These are phyloP conservation scores for Lampris megalopsis DNA, from an alignment of 2,113 vertebrate genomes.

Conservation along the genomic window DNA sequence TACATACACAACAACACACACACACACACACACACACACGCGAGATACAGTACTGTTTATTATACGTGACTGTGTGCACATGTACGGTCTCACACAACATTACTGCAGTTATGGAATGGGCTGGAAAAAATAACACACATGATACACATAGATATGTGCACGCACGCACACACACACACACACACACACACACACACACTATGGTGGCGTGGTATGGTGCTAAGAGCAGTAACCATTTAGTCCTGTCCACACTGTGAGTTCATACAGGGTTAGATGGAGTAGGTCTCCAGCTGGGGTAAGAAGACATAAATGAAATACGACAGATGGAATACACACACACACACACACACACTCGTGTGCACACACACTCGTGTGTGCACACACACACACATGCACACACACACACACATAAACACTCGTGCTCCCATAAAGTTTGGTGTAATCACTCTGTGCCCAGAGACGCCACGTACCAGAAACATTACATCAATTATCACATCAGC, in stretches of 20 bases:
- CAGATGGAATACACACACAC: conserved; percentile 25
- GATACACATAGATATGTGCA: neutral
- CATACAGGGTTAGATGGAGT: conserved; percentile 54
- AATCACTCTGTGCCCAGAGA: conserved; percentile 61
- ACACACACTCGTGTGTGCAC: conserved; percentile 6
- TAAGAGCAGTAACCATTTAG: conserved; percentile 51
- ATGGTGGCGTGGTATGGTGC: conserved; percentile 21
- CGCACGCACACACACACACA: conserved; percentile 3
- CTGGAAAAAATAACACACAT: conserved; percentile 8
- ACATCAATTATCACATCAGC: conserved; percentile 70
- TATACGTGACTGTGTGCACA: neutral
- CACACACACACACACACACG: neutral
- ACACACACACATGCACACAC: conserved; percentile 32
- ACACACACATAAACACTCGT: conserved; percentile 30
- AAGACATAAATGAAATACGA: conserved; percentile 70
- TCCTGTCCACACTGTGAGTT: conserved; percentile 58
- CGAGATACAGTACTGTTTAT: neutral
- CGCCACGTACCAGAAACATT: conserved; percentile 52
- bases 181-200: neutral
- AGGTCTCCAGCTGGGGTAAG: conserved; percentile 54
- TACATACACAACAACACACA: neutral
- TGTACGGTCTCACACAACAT: neutral
- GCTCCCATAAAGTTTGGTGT: conserved; percentile 52
- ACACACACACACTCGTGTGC: too few species aligned
- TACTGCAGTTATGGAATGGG: neutral